Base-by-base conservation (phyloP, 1,140 invertebrate species). In the Lepidostoma basale region DNA sequence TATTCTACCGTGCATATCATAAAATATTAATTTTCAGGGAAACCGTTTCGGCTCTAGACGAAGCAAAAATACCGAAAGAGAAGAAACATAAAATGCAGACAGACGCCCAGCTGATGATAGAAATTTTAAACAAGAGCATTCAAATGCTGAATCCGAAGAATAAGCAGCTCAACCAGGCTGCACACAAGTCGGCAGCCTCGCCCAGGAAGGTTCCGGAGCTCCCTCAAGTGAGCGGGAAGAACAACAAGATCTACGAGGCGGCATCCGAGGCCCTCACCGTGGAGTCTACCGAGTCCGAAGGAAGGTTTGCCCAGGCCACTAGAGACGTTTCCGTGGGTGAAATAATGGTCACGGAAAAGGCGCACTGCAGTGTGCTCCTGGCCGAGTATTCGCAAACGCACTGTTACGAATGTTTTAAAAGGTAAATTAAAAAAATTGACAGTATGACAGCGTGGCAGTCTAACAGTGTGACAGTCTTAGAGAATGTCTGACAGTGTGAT, bases 341-440 rank as follows among this genome's bases (percentile, higher is more conserved):
- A 74, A 82, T 89, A 47, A 73, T 96, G 23, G 78, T 89, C 0
- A 78, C 89, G 2, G 94, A 97, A 75, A 86, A 87, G 74, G 88
- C 95, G 2, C 88, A 89, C 74, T 88, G 89, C 62, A 85, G 89
- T 0, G 88, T 90, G 3, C 78, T 95, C 1, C 78, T 95, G n/a
- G 85, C 84, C 16, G 88, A 92, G 74, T 88, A 86, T 74, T 80
- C 85, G 23, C 82, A 85, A 70, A 88, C 85, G n/a, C 88, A 93
- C 77, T 85, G 86, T 78, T 89, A 93, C 72, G 82, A 92, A 70
- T 98, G 96, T 78, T 90, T 94, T 74, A 76, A 81, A 39, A 86
- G 88, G 84, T 88, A 84, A 77, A 76, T n/a, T n/a, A n/a, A n/a
- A n/a, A n/a, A n/a, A n/a, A n/a, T n/a, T n/a, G n/a, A n/a, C n/a